Evolutionary conservation across 2,113 vertebrate species (phyloP).

Genomic region (Cottus gobio): DNA sequence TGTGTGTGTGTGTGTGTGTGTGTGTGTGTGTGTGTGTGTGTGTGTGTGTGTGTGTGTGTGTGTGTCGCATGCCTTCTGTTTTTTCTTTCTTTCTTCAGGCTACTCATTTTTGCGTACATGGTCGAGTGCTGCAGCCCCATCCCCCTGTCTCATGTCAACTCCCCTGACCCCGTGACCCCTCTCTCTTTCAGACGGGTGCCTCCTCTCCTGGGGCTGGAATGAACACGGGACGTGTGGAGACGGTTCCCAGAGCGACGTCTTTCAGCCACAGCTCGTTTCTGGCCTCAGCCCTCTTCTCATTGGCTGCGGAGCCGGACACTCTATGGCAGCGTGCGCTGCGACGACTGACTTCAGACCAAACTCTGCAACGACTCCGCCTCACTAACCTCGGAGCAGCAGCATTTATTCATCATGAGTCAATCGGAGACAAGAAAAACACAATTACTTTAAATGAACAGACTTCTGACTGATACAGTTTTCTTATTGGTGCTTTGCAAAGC

Average conservation of each 20-base stretch:
- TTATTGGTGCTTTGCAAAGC: constrained; percentile 11
- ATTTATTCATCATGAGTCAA: constrained; percentile 16
- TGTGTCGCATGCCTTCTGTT: neutral
- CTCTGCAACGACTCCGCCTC: constrained; percentile 20
- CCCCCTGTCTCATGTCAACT: constrained; percentile 29
- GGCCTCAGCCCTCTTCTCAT: constrained; percentile 81
- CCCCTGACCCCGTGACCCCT: constrained; percentile 63
- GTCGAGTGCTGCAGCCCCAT: neutral
- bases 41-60: constrained; percentile 12
- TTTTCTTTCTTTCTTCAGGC: constrained; percentile 13
- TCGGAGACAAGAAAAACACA: constrained; percentile 15
- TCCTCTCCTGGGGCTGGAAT: constrained; percentile 96
- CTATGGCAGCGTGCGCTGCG: constrained; percentile 85
- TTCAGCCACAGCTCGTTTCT: constrained; percentile 79
- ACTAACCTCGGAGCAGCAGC: constrained; percentile 3
- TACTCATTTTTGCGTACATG: constrained; percentile 51
- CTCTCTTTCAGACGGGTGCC: constrained; percentile 79
- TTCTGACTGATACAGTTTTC: constrained; percentile 6
- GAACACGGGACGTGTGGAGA: constrained; percentile 96
- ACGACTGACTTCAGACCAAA: constrained; percentile 22
- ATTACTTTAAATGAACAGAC: constrained; percentile 11
- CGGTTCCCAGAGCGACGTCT: constrained; percentile 82
- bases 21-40: constrained; percentile 12
- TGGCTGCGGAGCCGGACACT: constrained; percentile 95
- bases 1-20: constrained; percentile 12